phyloP scores from a whole-genome alignment of 2,797 vertebrate species.

The Crocidura indochinensis region DNA sequence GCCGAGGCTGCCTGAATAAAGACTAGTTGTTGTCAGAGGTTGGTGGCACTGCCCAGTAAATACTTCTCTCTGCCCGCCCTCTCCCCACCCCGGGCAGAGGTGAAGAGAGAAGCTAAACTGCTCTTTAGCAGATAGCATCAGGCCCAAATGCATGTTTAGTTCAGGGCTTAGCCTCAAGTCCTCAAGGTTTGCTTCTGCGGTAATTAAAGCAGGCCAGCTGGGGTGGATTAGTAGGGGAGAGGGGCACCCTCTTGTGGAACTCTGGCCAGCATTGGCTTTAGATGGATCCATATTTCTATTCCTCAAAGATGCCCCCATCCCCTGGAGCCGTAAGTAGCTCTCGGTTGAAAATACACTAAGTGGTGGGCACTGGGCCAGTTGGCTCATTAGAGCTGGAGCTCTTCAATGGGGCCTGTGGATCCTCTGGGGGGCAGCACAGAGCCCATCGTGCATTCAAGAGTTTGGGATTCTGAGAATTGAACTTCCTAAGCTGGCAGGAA shows the following conservation, averaged over 20 bases:
- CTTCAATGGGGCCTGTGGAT: not conserved
- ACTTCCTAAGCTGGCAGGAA: not conserved
- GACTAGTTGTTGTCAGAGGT: not conserved
- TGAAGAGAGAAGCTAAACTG: slow-evolving; percentile 73
- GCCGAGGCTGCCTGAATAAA: not conserved
- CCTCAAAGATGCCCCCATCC: slow-evolving; percentile 51
- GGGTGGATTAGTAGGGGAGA: slow-evolving; percentile 80
- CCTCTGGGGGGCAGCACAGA: not conserved
- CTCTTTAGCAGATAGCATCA: slow-evolving; percentile 78
- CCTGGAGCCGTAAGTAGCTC: not conserved
- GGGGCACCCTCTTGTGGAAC: slow-evolving; percentile 5
- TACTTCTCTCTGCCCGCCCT: not conserved
- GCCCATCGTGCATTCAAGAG: not conserved
- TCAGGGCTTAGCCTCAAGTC: slow-evolving; percentile 78
- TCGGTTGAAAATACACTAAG: not conserved
- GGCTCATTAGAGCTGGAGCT: slow-evolving; percentile 43
- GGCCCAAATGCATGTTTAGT: slow-evolving; percentile 60
- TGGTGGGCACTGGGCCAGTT: slow-evolving; percentile 16
- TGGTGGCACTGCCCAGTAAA: not conserved
- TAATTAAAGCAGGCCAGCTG: slow-evolving; percentile 88
- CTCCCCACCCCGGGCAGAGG: slow-evolving; percentile 62
- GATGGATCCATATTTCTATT: not conserved
- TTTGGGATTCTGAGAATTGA: slow-evolving; percentile 42
- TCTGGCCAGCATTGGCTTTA: slow-evolving; percentile 49
- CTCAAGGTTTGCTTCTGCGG: slow-evolving; percentile 75